Conservation (phyloP, 2,113 vertebrate species). For the Solea solea region DNA sequence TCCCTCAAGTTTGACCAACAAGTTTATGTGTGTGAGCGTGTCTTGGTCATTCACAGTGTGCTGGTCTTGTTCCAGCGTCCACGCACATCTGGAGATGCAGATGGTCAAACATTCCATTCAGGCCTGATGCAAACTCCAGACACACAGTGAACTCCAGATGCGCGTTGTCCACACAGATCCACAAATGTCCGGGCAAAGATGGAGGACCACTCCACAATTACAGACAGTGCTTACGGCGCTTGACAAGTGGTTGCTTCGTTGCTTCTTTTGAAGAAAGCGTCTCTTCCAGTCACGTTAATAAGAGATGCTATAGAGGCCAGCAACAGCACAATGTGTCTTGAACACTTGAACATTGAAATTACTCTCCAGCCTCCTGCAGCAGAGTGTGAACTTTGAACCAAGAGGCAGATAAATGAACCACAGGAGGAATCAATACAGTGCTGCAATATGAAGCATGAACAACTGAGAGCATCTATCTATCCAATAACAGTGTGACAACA, state of each 20-base stretch:
- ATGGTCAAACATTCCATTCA: conserved; percentile 57
- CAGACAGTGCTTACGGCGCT: neutral
- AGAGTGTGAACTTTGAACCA: conserved; percentile 46
- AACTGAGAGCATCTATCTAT: conserved; percentile 10
- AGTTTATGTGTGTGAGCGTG: neutral
- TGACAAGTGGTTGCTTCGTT: neutral
- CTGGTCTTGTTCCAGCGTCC: conserved; percentile 41
- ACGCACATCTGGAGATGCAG: conserved; percentile 60
- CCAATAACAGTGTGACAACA: neutral
- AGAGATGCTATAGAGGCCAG: neutral
- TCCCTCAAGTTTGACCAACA: conserved; percentile 24
- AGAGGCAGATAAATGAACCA: conserved; percentile 15
- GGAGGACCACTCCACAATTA: conserved; percentile 4
- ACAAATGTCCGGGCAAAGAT: conserved; percentile 8
- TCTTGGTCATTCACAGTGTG: conserved; percentile 47
- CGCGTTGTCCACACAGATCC: conserved; percentile 10
- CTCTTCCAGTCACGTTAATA: neutral
- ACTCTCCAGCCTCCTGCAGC: conserved; percentile 2
- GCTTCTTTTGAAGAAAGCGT: conserved; percentile 2
- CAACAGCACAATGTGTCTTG: neutral
- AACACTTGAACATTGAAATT: conserved; percentile 9
- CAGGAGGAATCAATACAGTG: conserved; percentile 15
- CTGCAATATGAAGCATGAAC: neutral
- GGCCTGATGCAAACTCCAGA: conserved; percentile 41
- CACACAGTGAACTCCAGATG: conserved; percentile 24